These are phyloP conservation scores for Ahaetulla prasina DNA, from an alignment of 2,113 vertebrate genomes.

Conservation along the genomic window DNA sequence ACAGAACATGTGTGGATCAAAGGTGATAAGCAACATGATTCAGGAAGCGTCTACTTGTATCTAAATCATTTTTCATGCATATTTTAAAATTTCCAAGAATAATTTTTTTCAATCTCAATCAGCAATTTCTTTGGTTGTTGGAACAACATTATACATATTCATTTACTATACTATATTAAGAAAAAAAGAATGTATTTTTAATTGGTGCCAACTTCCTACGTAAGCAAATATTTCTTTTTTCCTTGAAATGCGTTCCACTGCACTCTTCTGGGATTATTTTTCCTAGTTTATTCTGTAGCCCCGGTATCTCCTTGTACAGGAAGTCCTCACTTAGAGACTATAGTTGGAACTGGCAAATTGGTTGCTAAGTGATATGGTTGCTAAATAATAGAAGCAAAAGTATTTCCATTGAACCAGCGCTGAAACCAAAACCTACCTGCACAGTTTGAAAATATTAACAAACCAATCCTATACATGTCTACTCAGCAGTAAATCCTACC, in stretches of 20 bases:
- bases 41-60: not conserved
- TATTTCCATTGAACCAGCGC: not conserved
- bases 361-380: not conserved
- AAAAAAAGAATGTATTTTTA: not conserved
- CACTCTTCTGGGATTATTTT: not conserved
- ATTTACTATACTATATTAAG: not conserved
- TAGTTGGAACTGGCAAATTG: not conserved
- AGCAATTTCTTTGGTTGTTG: not conserved
- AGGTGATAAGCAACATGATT: no score
- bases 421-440: not conserved
- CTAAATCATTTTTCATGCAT: not conserved
- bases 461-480: not conserved
- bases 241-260: not conserved
- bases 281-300: not conserved
- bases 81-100: not conserved
- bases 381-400: not conserved
- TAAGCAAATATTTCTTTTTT: not conserved
- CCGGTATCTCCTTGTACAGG: not conserved
- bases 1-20: not conserved
- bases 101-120: not conserved
- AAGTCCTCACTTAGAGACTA: not conserved
- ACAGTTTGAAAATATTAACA: not conserved
- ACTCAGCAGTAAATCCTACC: not conserved
- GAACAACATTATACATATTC: not conserved
- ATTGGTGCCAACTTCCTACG: not conserved